Evolutionary conservation across 2,797 vertebrate species (phyloP).

Genomic region (Novumbra hubbsi): DNA sequence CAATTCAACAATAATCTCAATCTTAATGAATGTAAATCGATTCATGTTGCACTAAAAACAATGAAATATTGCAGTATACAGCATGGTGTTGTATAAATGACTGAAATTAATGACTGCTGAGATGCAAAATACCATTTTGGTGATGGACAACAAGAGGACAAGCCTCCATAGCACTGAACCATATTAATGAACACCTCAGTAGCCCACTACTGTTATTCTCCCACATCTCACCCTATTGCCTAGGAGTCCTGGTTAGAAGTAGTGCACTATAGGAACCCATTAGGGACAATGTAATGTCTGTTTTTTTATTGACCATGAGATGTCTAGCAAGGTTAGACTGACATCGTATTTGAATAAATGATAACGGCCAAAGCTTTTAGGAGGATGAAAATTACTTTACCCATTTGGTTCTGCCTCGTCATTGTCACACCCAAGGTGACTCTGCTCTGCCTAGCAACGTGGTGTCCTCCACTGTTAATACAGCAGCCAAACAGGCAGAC

Average conservation of each 20-base stretch:
- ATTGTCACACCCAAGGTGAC: constrained; percentile 67
- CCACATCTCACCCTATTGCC: neutral
- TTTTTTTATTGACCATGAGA: constrained; percentile 38
- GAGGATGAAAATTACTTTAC: constrained; percentile 58
- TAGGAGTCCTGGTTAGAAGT: neutral
- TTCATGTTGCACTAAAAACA: no score
- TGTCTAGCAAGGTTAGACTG: constrained; percentile 54
- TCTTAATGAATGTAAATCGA: no score
- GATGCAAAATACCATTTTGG: neutral
- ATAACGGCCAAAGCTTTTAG: constrained; percentile 57
- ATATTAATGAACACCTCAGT: neutral
- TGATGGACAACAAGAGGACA: constrained; percentile 11
- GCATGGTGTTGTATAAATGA: neutral
- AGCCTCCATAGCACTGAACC: neutral
- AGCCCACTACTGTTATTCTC: no score
- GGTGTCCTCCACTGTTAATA: constrained; percentile 45
- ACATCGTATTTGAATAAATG: constrained; percentile 45
- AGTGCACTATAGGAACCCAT: neutral
- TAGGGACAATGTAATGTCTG: constrained; percentile 14
- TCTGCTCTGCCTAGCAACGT: constrained; percentile 14
- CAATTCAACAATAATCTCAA: no score
- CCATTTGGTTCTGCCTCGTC: constrained; percentile 50
- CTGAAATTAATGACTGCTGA: neutral
- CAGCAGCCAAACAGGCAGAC: constrained; percentile 28
- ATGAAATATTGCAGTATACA: neutral